phyloP scores from a whole-genome alignment of 2,888 invertebrate species.

The Epirrita christyi region DNA sequence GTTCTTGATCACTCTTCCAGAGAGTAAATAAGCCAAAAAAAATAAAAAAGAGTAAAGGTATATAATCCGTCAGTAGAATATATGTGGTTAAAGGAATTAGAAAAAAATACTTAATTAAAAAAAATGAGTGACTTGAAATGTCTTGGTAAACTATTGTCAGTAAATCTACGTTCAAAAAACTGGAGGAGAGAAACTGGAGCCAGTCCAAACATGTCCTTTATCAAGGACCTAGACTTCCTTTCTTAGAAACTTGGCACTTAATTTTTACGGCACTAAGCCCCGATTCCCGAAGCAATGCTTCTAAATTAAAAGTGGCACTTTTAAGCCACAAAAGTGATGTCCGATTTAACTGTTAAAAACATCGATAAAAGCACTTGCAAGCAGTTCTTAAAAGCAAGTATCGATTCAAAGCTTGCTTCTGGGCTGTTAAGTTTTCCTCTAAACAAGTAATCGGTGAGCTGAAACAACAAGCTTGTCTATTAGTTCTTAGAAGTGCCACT shows the following conservation, averaged over 20 bases:
- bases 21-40: no score
- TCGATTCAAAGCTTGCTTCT: neutral
- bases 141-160: no score
- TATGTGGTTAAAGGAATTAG: no score
- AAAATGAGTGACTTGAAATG: no score
- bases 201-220: no score
- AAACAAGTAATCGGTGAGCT: constrained; percentile 6
- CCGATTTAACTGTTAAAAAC: neutral
- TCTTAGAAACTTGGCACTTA: constrained; percentile 12
- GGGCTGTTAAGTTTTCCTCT: constrained; percentile 3
- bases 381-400: neutral
- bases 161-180: no score
- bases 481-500: constrained; percentile 26
- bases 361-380: neutral
- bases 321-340: constrained; percentile 14
- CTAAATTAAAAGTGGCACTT: constrained; percentile 15
- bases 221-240: neutral
- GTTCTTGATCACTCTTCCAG: no score
- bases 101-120: no score
- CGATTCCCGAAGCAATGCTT: constrained; percentile 17
- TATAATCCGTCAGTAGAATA: no score
- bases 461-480: neutral
- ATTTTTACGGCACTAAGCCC: constrained; percentile 15
- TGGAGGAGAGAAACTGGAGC: no score
- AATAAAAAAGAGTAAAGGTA: no score